Percentiles rank a stretch among this genome's conserved stretches.
phyloP scores from a whole-genome alignment of 2,888 invertebrate species.

The Fissipunctia ypsillon region DNA sequence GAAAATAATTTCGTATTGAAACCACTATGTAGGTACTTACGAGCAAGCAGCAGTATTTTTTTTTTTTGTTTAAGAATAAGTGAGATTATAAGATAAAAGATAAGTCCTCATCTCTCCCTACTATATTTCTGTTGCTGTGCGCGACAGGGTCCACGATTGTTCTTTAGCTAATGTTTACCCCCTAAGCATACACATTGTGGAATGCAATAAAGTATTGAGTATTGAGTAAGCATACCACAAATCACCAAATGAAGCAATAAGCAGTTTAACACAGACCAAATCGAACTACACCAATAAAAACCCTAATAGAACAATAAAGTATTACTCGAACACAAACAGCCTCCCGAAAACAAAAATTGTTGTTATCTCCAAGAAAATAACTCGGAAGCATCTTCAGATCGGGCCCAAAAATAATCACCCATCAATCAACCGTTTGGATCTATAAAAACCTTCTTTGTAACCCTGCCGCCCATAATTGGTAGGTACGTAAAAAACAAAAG shows the following conservation, averaged over 20 bases:
- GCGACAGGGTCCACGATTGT: too few species aligned
- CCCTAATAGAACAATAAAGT: slow-evolving; percentile 72
- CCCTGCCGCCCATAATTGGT: slow-evolving; percentile 83
- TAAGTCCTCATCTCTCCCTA: too few species aligned
- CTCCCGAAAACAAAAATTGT: slow-evolving; percentile 72
- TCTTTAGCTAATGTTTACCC: too few species aligned
- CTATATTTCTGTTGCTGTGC: too few species aligned
- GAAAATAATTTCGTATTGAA: slow-evolving; percentile 4
- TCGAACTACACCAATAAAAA: slow-evolving; percentile 72
- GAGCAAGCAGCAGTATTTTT: too few species aligned
- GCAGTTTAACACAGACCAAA: slow-evolving; percentile 57
- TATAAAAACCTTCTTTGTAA: slow-evolving; percentile 85
- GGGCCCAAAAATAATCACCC: slow-evolving; percentile 87
- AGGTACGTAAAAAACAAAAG: slow-evolving; percentile 87
- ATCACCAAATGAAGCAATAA: slow-evolving; percentile 55
- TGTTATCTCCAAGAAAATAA: slow-evolving; percentile 80
- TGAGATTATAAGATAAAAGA: too few species aligned
- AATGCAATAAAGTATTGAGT: too few species aligned
- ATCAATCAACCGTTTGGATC: slow-evolving; percentile 84
- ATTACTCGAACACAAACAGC: slow-evolving; percentile 74
- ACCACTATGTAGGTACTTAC: too few species aligned
- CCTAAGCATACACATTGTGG: too few species aligned
- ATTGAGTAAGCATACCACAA: slow-evolving; percentile 33
- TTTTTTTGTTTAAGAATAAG: too few species aligned
- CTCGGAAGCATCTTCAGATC: slow-evolving; percentile 86